Conservation (phyloP, 2,888 invertebrate species). For the Monochamus alternatus region DNA sequence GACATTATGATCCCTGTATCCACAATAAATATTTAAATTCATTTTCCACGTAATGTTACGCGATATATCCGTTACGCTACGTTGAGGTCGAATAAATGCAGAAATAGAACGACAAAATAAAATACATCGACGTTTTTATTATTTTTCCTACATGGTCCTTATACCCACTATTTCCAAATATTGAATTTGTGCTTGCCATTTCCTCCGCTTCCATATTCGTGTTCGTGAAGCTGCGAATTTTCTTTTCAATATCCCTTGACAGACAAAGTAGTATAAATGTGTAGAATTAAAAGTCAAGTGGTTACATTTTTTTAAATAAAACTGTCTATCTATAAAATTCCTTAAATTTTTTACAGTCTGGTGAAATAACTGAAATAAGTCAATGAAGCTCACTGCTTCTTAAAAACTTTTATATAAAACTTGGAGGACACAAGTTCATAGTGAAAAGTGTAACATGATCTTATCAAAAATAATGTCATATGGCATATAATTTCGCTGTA, state of each 20-base stretch:
- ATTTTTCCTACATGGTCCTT: slow-evolving; percentile 13
- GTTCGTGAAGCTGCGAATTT: not conserved
- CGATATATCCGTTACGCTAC: slow-evolving; percentile 4
- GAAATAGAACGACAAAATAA: slow-evolving; percentile 14
- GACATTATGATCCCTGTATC: slow-evolving; percentile 25
- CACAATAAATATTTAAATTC: slow-evolving; percentile 26
- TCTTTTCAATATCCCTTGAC: too few relatives aligned
- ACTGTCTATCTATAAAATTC: too few relatives aligned
- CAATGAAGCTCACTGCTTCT: too few relatives aligned
- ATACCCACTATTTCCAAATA: slow-evolving; percentile 4
- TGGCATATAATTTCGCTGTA: too few relatives aligned
- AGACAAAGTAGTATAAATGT: too few relatives aligned
- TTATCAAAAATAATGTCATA: too few relatives aligned
- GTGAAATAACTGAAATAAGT: too few relatives aligned
- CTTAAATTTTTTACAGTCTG: not conserved
- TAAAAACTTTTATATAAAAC: too few relatives aligned
- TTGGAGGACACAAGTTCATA: too few relatives aligned
- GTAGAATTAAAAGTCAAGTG: not conserved
- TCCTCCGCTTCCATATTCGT: not conserved
- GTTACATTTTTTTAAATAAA: not conserved
- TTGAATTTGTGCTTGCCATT: slow-evolving; percentile 1
- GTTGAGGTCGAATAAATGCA: slow-evolving; percentile 12
- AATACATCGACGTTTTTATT: slow-evolving; percentile 17
- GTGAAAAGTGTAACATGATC: too few relatives aligned
- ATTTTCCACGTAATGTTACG: not conserved